Evolutionary conservation across 2,888 invertebrate genomes (phyloP), one percentile per base, ranked within the genome.

Genomic region (Meiosimyza platycephala): DNA sequence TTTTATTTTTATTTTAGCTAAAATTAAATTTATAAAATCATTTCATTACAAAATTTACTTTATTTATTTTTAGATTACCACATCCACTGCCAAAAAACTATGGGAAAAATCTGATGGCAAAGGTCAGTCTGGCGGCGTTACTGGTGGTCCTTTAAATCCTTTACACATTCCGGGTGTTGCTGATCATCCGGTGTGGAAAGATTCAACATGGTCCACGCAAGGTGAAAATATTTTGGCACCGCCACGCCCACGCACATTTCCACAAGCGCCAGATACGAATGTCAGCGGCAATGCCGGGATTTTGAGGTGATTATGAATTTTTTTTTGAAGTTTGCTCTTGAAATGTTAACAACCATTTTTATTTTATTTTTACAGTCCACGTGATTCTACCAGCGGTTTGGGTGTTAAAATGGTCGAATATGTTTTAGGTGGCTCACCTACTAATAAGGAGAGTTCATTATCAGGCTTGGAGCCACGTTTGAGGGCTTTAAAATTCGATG

Each of bases 381-480:
- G 95, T 77, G 95, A 97, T 87, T 95, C 97, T 79, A 95, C 95
- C 75, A 91, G 93, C 78, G 96, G 96, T 60, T 92, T 98, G 79
- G 97, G 96, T 79, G 96, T 97, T 80, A 98, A 98, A 90, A 98
- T 98, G 97, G 98, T 98, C 71, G 98, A 99, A 89, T 98, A 98
- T 88, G 98, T 99, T 74, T 90, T 99, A 81, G 95, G 97, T 78
- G 95, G 94, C 77, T 96, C 95, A 76, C 96, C 96, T 28, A 96
- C 96, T 79, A 90, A 91, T 80, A 93, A 93, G 86, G 93, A 93
- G 81, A 87, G 88, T 75, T 89, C 89, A 78, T 84, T 90, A 77
- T 88, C 88, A 50, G 88, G 88, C 11, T 83, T 93, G 75, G 93
- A 93, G 81, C 90, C 91, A 65, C 88, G 93, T 77, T 89, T 93